Evolutionary conservation across 1,140 invertebrate genomes (phyloP).

Genomic region (Papilio polyxenes): DNA sequence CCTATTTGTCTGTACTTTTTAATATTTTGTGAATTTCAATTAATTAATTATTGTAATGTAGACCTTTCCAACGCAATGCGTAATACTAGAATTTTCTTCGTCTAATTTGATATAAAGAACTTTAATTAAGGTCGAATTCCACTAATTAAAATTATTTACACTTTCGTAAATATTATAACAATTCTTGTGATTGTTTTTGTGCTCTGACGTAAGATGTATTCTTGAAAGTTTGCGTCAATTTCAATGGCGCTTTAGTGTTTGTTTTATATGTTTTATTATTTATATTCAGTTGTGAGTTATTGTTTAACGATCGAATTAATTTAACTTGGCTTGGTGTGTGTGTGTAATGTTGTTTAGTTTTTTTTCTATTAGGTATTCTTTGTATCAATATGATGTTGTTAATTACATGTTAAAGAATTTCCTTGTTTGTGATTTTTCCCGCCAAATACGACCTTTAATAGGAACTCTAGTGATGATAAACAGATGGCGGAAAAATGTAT

Average conservation of each 20-base stretch:
- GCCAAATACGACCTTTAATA: too few species aligned
- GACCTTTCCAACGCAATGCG: neutral
- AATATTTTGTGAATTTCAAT: too few species aligned
- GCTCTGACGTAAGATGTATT: neutral
- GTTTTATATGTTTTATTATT: neutral
- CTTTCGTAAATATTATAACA: neutral
- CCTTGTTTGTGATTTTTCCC: too few species aligned
- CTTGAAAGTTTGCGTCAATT: slow-evolving; percentile 1
- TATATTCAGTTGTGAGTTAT: neutral
- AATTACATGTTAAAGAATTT: too few species aligned
- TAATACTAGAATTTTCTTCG: neutral
- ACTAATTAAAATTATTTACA: neutral
- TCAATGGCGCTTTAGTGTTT: neutral
- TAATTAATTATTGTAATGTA: neutral
- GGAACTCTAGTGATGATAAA: too few species aligned
- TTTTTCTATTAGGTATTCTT: neutral
- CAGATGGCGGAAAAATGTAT: too few species aligned
- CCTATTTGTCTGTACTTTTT: too few species aligned
- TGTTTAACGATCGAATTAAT: neutral
- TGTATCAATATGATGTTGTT: neutral
- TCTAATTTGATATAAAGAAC: neutral
- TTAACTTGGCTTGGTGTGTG: neutral
- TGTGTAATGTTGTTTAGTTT: neutral
- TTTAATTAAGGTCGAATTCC: slow-evolving; percentile 19
- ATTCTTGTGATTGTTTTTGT: slow-evolving; percentile 6